These are phyloP conservation scores for Styela clava DNA, from an alignment of 23 tunicate genomes.

Conservation along the genomic window DNA sequence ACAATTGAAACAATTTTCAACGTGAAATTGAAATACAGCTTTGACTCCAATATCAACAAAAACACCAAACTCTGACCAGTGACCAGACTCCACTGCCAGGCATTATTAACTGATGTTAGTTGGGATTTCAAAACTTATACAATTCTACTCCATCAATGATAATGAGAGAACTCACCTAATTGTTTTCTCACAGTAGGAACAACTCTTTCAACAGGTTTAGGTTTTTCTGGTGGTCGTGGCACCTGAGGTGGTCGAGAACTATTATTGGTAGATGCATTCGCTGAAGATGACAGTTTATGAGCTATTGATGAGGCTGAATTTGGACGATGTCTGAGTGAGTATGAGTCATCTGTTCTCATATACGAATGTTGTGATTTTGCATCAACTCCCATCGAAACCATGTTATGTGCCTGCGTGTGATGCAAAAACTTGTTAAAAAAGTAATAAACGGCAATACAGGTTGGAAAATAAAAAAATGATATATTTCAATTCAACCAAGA, in stretches of 20 bases:
- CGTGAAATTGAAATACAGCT: not conserved
- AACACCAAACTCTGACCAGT: too few relatives aligned
- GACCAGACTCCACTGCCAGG: too few relatives aligned
- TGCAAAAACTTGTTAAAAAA: not conserved
- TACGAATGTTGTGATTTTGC: not conserved
- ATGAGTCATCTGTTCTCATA: not conserved
- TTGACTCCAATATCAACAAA: not conserved
- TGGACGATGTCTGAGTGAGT: constrained; percentile 24
- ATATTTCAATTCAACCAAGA: not conserved
- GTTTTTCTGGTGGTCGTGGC: constrained; percentile 53
- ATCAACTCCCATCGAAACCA: constrained; percentile 9
- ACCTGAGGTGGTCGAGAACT: constrained; percentile 56
- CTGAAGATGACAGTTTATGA: constrained; percentile 5
- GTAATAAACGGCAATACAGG: too few relatives aligned
- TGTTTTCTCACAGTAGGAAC: constrained; percentile 17
- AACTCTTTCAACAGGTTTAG: constrained; percentile 7
- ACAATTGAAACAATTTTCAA: too few relatives aligned
- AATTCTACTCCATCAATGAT: too few relatives aligned
- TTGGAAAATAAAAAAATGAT: not conserved
- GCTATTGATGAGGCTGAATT: constrained; percentile 14
- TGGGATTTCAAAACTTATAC: not conserved
- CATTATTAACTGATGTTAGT: not conserved
- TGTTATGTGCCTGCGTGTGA: constrained; percentile 32
- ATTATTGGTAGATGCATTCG: constrained; percentile 13
- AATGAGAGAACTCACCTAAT: constrained; percentile 3